Evolutionary conservation across 2,113 vertebrate genomes (phyloP), one percentile per base, ranked within the genome.

Genomic region (Larimichthys polyactis): DNA sequence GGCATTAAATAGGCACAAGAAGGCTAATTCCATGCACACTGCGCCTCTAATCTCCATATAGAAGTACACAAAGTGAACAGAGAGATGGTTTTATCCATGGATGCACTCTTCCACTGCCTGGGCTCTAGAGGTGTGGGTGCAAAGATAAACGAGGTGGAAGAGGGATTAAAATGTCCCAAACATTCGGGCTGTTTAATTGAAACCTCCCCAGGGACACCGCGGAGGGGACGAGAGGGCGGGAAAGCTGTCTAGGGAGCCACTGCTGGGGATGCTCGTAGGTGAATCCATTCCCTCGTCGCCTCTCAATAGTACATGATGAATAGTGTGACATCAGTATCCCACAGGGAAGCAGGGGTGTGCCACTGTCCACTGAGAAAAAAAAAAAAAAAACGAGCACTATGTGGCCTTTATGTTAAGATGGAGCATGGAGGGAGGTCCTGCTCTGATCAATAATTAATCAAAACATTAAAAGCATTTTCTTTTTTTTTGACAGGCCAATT

Each of bases 381-480:
- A 36, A 27, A 52, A 1, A 51, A 51, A 51, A 55, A 54, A 11
- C 4, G 52, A 89, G 83, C 71, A 36, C 80, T 73, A 29, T 14
- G 0, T 86, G 90, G 89, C 75, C 88, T 93, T 94, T 58, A 58
- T 75, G 0, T 64, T 78, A 86, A 78, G 85, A 91, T 84, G 89
- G 85, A 92, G 88, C 71, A 51, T 5, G 15, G 79, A 62, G 46
- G 84, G 29, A 32, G 43, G 49, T 27, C 14, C 77, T 54, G 66
- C 19, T 85, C 55, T 93, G 91, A 96, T 96, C 92, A 92, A 87
- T 94, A 94, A 94, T 95, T 95, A 93, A 95, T 95, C 87, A 90
- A 86, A 93, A 90, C 87, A 85, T 93, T 90, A 91, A 94, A 93
- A 93, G 79, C 85, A 67, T 90, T 90, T 90, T 93, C 85, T 92